Evolutionary conservation across 2,113 vertebrate species (phyloP), one percentile per base, ranked within the genome.

Genomic region (Cathartes aura): DNA sequence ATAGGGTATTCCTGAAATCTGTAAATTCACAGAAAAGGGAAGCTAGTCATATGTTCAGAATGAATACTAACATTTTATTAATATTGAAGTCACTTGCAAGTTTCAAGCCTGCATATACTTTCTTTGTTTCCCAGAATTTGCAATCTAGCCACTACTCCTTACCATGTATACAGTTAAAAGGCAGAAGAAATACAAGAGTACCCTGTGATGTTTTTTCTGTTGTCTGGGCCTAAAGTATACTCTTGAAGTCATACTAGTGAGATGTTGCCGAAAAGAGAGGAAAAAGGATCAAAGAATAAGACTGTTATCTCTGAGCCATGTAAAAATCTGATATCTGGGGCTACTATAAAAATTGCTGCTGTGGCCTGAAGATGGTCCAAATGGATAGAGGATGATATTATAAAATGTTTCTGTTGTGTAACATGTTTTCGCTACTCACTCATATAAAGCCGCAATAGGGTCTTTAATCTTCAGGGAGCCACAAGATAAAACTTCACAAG

Each of bases 381-480:
- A 82, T 40, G 60, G 66, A 68, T 32, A 64, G 48, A 84, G 15
- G 24, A 53, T 45, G 38, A 60, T 80, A 53, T 13, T 60, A 70
- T 70, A 85, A 83, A 52, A 92, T 12, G 13, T 36, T 76, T 82
- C n/a, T 79, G 62, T 58, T 79, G n/a, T 5, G 11, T 50, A 60
- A 76, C 26, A 18, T 55, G 17, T 36, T 91, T 91, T 64, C 4
- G 5, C 40, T 62, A 15, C 52, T 95, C 22, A 18, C 34, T 40
- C 26, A 38, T 42, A 56, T 29, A 95, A 90, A 78, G 48, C 30
- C 27, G 38, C 36, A 45, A 43, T 42, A 71, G 36, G 29, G 53
- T 66, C 76, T 92, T 96, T 80, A 80, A 82, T 90, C 96, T 97
- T 66, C 53, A 47, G 58, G 42, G 40, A 92, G n/a, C 42, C 10